These are phyloP conservation scores for Zaprionus africanus DNA, from an alignment of 1,140 invertebrate species.

Conservation along the genomic window DNA sequence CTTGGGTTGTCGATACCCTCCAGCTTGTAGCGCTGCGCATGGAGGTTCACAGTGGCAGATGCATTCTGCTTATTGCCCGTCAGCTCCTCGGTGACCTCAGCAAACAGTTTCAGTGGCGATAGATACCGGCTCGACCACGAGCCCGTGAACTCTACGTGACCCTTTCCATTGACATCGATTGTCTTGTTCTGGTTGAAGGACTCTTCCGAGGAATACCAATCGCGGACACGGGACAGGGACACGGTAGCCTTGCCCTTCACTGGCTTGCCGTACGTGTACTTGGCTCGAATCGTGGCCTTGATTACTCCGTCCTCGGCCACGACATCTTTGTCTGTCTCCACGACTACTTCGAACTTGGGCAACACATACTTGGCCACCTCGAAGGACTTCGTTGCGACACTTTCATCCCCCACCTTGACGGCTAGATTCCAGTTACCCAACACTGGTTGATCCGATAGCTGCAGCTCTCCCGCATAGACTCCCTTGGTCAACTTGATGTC, in stretches of 20 bases:
- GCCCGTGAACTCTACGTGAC: constrained; percentile 88
- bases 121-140: constrained; percentile 74
- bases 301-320: constrained; percentile 92
- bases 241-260: constrained; percentile 91
- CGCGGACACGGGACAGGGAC: constrained; percentile 85
- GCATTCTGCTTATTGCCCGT: constrained; percentile 92
- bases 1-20: constrained; percentile 89
- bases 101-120: constrained; percentile 88
- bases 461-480: constrained; percentile 91
- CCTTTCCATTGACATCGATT: constrained; percentile 89
- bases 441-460: constrained; percentile 93
- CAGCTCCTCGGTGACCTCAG: constrained; percentile 89
- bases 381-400: constrained; percentile 64
- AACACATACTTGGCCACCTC: constrained; percentile 93
- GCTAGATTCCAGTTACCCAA: constrained; percentile 96
- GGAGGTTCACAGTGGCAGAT: constrained; percentile 89
- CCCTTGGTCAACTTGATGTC: constrained; percentile 89
- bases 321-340: constrained; percentile 92
- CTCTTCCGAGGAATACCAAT: constrained; percentile 3
- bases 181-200: constrained; percentile 86
- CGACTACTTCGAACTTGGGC: constrained; percentile 95
- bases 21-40: constrained; percentile 93
- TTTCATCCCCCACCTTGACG: constrained; percentile 82
- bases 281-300: constrained; percentile 91
- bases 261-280: constrained; percentile 89